A percentile compares a stretch with the other conserved stretches of the same genome.
Evolutionary conservation across 2,888 invertebrate genomes (phyloP).

Genomic region (Willowsia nigromaculata): DNA sequence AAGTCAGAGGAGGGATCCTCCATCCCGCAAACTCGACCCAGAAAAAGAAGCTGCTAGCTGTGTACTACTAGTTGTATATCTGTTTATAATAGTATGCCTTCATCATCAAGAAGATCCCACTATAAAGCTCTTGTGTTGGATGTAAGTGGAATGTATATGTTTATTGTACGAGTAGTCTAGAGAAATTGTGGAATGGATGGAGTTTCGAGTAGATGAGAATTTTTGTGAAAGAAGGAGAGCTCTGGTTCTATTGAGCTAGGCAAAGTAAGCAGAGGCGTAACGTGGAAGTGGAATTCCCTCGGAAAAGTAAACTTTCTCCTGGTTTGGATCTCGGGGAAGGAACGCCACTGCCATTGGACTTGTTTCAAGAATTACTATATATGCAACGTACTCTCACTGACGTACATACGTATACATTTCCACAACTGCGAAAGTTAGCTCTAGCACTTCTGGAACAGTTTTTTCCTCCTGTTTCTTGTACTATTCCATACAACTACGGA

Average conservation of each 20-base stretch:
- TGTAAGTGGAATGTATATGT: neutral
- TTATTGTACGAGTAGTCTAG: neutral
- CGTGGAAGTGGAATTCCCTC: neutral
- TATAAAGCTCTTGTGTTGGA: neutral
- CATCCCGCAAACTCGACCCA: conserved; percentile 73
- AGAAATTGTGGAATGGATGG: conserved; percentile 14
- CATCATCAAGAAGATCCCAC: conserved; percentile 3
- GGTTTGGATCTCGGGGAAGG: neutral
- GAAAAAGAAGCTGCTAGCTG: conserved; percentile 50
- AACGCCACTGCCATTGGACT: conserved; percentile 45
- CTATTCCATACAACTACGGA: neutral
- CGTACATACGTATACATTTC: neutral
- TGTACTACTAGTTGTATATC: neutral
- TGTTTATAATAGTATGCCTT: neutral
- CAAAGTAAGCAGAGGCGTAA: conserved; percentile 40
- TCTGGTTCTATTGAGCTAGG: conserved; percentile 36
- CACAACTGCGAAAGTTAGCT: neutral
- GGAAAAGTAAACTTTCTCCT: conserved; percentile 3
- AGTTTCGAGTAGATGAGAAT: neutral
- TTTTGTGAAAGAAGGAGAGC: conserved; percentile 57
- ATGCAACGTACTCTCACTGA: neutral
- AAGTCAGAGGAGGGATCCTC: conserved; percentile 42
- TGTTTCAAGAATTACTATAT: conserved; percentile 40
- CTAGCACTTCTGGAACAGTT: conserved; percentile 18
- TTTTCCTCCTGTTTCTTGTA: neutral